Base-by-base conservation (phyloP, 2,113 vertebrate species). In the Halichoerus grypus region DNA sequence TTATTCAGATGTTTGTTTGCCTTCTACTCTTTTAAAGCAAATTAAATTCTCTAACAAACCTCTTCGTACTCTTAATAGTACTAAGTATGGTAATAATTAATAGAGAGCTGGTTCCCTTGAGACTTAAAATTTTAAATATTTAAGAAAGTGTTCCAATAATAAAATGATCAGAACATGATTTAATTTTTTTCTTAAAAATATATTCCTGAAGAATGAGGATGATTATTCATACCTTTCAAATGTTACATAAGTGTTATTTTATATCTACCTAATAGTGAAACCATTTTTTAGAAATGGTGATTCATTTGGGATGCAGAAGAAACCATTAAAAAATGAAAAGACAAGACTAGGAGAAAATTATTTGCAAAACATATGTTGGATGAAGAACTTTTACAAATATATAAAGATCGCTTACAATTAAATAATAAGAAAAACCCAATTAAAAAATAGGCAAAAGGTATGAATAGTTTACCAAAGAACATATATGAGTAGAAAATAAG, bases 311-410 rank as follows among this genome's bases (percentile, higher is more conserved):
- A 69, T 69, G 33, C 16, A 79, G 69, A 97, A 90, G n/a, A 5
- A 15, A 91, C 1, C 61, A 85, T 46, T 85, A 82, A 90, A 63
- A 83, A 98, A 16, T 80, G 9, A 79, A 94, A 96, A 85, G n/a
- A 74, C 7, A 84, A 88, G 11, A 76, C 12, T 51, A 77, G 39
- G 53, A 65, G 46, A 74, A 96, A 96, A 90, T 51, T 84, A 97
- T 72, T 49, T 80, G 7, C 13, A 94, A 92, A 97, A 92, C 15
- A 24, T 59, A 82, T 81, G n/a, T 31, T 65, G 18, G 79, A 96
- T 55, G 95, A 49, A 95, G 14, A 13, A 81, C 51, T 86, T 83
- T 86, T 74, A 72, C 33, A 3, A 77, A 80, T n/a, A 94, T 15
- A 55, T 36, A 91, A 91, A 95, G 31, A 93, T 24, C 2, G 49